A percentile compares a stretch with the other conserved stretches of the same genome.
Evolutionary conservation across 92 coral and sea anemone genomes (phyloP).

Genomic region (Phymanthus crucifer): DNA sequence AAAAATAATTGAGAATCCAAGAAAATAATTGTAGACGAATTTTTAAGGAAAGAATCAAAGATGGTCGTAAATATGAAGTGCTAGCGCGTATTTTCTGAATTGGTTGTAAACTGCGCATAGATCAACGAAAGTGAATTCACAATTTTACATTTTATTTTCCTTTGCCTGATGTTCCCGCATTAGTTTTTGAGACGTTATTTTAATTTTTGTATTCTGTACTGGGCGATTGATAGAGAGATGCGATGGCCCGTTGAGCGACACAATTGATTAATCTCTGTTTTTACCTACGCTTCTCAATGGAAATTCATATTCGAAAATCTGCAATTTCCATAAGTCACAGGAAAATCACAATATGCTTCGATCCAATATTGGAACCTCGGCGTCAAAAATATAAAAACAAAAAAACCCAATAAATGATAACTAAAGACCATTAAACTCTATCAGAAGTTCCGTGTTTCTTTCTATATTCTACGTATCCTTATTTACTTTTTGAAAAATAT

Average conservation of each 20-base stretch:
- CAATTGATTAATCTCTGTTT: background rate
- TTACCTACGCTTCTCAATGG: background rate
- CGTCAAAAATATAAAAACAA: background rate
- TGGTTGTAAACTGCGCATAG: background rate
- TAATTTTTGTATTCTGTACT: background rate
- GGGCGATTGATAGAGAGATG: background rate
- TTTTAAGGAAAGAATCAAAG: background rate
- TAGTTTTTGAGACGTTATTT: background rate
- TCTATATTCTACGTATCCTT: background rate
- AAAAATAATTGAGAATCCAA: background rate
- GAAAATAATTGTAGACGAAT: background rate
- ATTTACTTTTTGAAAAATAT: background rate
- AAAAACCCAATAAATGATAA: background rate
- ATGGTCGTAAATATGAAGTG: background rate
- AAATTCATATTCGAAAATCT: slow-evolving; percentile 2
- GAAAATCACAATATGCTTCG: background rate
- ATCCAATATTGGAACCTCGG: background rate
- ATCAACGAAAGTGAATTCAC: background rate
- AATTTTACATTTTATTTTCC: background rate
- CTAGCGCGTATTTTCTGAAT: background rate
- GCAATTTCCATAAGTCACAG: background rate
- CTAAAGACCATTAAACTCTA: background rate
- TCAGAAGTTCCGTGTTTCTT: background rate
- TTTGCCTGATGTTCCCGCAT: background rate
- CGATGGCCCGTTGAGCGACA: slow-evolving; percentile 4